A percentile compares a stretch with the other conserved stretches of the same genome.
phyloP scores from a whole-genome alignment of 2,113 vertebrate genomes.

The Onychostruthus taczanowskii region DNA sequence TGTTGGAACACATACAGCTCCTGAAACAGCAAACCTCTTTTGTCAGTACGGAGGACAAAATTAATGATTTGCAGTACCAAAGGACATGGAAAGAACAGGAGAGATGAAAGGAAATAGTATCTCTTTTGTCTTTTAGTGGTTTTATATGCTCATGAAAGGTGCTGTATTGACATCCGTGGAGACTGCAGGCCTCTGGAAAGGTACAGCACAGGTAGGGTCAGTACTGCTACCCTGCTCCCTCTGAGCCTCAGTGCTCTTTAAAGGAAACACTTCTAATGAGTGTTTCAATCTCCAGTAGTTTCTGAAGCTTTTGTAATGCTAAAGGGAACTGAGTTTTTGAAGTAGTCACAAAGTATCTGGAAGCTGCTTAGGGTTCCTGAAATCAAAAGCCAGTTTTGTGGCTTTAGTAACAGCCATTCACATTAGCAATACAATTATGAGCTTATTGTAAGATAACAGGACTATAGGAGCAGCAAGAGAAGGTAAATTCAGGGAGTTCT shows the following conservation, averaged over 20 bases:
- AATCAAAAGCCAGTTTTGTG: background rate
- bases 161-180: background rate
- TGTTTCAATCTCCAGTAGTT: background rate
- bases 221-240: background rate
- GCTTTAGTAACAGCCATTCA: fast-evolving
- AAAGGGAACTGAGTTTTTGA: background rate
- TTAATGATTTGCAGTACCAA: background rate
- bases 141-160: constrained; percentile 3
- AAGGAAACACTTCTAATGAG: background rate
- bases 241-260: background rate
- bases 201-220: background rate
- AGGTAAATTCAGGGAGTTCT: background rate
- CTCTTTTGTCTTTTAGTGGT: background rate
- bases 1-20: too few species aligned
- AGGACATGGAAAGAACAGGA: background rate
- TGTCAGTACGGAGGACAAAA: background rate
- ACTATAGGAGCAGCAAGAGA: background rate
- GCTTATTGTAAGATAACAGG: background rate
- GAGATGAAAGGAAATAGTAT: background rate
- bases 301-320: background rate
- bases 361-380: background rate
- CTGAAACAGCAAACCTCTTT: background rate
- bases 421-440: fast-evolving
- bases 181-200: constrained; percentile 13
- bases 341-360: background rate